Evolutionary conservation across 2,113 vertebrate genomes (phyloP), one percentile per base, ranked within the genome.

Genomic region (Chinchilla lanigera): DNA sequence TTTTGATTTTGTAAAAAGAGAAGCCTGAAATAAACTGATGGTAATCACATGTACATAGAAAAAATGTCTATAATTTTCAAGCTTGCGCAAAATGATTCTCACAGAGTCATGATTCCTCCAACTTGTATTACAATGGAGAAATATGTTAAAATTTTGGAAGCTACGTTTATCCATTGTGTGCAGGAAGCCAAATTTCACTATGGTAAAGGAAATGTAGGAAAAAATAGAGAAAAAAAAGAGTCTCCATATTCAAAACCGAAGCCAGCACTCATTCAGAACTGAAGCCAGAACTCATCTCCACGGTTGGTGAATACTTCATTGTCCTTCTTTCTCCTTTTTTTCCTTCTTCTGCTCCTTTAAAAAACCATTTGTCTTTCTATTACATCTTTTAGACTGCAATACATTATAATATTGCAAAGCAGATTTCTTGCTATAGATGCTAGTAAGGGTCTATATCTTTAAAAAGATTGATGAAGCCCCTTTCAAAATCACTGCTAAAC

Each of bases 61-160:
- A 71, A 78, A 47, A 35, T 12, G 65, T 44, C 77, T 73, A 60
- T 50, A 95, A 84, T 77, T 81, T 93, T 75, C 0, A 0, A 0
- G 50, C 69, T 22, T 94, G 47, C 90, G 86, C 85, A 91, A 97
- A 96, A 89, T 14, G 69, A 28, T 71, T 86, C 61, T 94, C 50
- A 50, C 33, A 56, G 11, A 73, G 16, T 8, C 65, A 65, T 26
- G 26, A 26, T 83, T 73, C 12, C 41, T 26, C 61, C 22, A 61
- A 86, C 10, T 50, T 77, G 54, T 67, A 63, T 61, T 97, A 94
- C 86, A 95, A 88, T 63, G 61, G 60, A 97, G 97, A 94, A 4
- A 47, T 16, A 94, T 44, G 24, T 82, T 69, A 91, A 44, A 19
- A 30, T 26, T 12, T 22, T 82, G 81, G 26, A 81, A 95, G 83